Evolutionary conservation across 2,888 invertebrate genomes (phyloP).

Genomic region (Protonemura montana): DNA sequence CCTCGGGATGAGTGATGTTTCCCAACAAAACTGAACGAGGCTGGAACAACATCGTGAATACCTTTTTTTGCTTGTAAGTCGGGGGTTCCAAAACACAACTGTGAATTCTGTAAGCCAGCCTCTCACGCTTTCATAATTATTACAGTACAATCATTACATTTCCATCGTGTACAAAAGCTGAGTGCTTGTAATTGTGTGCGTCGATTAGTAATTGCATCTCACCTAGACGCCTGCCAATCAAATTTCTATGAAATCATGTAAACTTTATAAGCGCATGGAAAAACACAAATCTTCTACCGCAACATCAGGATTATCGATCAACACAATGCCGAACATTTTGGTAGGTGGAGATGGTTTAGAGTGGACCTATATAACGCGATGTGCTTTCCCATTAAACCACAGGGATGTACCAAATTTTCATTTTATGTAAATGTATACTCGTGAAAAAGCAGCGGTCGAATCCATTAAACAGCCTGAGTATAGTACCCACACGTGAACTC

Average conservation of each 20-base stretch:
- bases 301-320: background rate
- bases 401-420: slow-evolving; percentile 12
- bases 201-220: background rate
- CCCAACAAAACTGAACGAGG: background rate
- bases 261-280: background rate
- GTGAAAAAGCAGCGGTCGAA: background rate
- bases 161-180: background rate
- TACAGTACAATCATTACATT: background rate
- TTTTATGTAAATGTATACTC: background rate
- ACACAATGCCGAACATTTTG: background rate
- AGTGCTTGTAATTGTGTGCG: background rate
- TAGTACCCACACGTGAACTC: background rate
- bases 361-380: background rate
- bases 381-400: background rate
- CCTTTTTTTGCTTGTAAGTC: background rate
- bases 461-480: background rate
- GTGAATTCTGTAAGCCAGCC: background rate
- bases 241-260: background rate
- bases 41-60: background rate
- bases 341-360: background rate
- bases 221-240: background rate
- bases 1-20: background rate
- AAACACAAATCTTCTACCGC: background rate
- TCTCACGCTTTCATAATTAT: background rate
- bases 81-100: background rate